These are phyloP conservation scores for Coryphaenoides rupestris DNA, from an alignment of 2,113 vertebrate species.

Conservation along the genomic window DNA sequence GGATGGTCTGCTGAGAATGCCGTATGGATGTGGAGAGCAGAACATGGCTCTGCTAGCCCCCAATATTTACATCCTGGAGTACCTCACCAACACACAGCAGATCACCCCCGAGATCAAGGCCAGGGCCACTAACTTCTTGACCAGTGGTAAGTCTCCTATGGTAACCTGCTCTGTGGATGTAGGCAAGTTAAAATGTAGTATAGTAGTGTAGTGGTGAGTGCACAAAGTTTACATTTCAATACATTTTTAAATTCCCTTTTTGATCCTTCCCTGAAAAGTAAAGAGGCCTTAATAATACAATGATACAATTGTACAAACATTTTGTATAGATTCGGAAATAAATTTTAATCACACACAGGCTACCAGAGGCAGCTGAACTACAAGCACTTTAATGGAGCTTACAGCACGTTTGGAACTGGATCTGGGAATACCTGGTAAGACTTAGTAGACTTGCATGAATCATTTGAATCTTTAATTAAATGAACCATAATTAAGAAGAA, in stretches of 20 bases:
- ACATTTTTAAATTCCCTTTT: neutral
- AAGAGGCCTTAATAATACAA: neutral
- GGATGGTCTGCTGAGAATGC: slow-evolving; percentile 74
- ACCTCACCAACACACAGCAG: slow-evolving; percentile 73
- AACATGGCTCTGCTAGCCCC: slow-evolving; percentile 80
- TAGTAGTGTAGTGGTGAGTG: no score
- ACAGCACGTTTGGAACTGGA: slow-evolving; percentile 81
- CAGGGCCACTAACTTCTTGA: slow-evolving; percentile 71
- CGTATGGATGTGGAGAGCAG: slow-evolving; percentile 79
- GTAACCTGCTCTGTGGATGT: neutral
- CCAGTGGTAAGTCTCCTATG: slow-evolving; percentile 63
- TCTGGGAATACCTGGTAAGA: slow-evolving; percentile 57
- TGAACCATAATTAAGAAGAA: neutral
- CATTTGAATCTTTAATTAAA: neutral
- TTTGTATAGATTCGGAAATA: neutral
- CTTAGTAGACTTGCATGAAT: neutral
- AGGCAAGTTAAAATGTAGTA: neutral
- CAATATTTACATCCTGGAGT: slow-evolving; percentile 77
- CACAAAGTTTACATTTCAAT: no score
- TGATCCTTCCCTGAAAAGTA: neutral
- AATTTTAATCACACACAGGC: slow-evolving; percentile 60
- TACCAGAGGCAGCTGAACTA: slow-evolving; percentile 86
- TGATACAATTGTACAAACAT: neutral
- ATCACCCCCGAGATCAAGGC: slow-evolving; percentile 66
- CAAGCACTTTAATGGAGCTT: slow-evolving; percentile 74